Evolutionary conservation across 1,140 invertebrate genomes (phyloP).

Genomic region (Pinna nobilis): DNA sequence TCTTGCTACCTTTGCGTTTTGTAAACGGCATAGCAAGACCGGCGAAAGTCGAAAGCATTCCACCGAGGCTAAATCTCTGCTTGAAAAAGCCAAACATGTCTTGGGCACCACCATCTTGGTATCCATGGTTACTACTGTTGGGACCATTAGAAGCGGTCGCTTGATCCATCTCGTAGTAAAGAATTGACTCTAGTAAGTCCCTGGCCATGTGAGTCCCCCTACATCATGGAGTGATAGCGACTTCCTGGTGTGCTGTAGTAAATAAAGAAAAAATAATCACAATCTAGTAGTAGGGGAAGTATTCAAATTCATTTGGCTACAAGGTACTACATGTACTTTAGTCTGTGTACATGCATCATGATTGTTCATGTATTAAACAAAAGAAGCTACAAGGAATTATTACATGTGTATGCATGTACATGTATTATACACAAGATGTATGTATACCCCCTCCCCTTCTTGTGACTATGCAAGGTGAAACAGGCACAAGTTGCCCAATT

Average conservation of each 20-base stretch:
- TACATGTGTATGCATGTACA: too few species aligned
- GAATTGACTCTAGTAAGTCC: slow-evolving; percentile 35
- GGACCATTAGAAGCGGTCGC: background rate
- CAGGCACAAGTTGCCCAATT: too few species aligned
- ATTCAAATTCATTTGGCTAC: too few species aligned
- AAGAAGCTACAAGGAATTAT: too few species aligned
- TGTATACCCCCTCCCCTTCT: too few species aligned
- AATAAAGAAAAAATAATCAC: background rate
- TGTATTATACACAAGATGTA: too few species aligned
- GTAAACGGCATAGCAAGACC: background rate
- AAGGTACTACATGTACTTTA: too few species aligned
- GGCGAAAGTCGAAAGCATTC: slow-evolving; percentile 1
- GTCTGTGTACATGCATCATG: too few species aligned
- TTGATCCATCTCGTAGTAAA: slow-evolving; percentile 28
- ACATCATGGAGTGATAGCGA: background rate
- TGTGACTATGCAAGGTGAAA: too few species aligned
- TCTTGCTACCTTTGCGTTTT: background rate
- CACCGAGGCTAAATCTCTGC: background rate
- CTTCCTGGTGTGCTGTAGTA: background rate
- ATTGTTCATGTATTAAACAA: too few species aligned
- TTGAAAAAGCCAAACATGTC: background rate
- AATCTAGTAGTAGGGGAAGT: too few species aligned
- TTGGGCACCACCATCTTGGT: background rate
- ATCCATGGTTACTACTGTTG: background rate
- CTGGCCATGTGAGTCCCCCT: slow-evolving; percentile 30